Evolutionary conservation across 1,140 invertebrate species (phyloP).

Genomic region (Bombyx mori): DNA sequence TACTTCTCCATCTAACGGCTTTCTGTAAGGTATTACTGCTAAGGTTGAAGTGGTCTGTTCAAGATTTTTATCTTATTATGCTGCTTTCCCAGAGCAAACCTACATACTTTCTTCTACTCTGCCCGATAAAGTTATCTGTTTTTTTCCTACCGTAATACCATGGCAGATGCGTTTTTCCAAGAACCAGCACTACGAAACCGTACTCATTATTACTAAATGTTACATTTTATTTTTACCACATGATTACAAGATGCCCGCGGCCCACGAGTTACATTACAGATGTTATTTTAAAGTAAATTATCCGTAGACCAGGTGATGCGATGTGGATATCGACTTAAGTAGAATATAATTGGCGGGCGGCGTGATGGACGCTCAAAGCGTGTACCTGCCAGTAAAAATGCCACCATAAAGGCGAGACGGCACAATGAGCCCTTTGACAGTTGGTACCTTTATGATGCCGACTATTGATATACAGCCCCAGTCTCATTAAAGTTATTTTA

Average conservation of each 20-base stretch:
- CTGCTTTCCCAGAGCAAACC: too few relatives aligned
- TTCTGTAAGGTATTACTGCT: too few relatives aligned
- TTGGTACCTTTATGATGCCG: conserved; percentile 66
- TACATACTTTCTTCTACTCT: too few relatives aligned
- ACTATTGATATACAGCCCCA: conserved; percentile 57
- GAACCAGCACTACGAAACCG: too few relatives aligned
- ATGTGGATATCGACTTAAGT: conserved; percentile 44
- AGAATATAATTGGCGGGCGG: conserved; percentile 68
- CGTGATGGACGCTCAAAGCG: conserved; percentile 51
- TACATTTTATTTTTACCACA: not conserved
- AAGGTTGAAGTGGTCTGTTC: too few relatives aligned
- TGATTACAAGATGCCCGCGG: not conserved
- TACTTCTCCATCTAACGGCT: too few relatives aligned
- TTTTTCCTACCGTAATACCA: too few relatives aligned
- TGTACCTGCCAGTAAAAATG: conserved; percentile 66
- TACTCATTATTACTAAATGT: not conserved
- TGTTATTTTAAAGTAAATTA: conserved; percentile 5
- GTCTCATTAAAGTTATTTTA: conserved; percentile 65
- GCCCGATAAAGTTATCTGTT: too few relatives aligned
- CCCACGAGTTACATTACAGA: not conserved
- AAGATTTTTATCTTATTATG: too few relatives aligned
- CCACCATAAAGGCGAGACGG: conserved; percentile 59
- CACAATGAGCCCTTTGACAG: conserved; percentile 66
- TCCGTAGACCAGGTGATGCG: conserved; percentile 11
- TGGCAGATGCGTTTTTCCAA: not conserved